phyloP scores from a whole-genome alignment of 2,888 invertebrate genomes.

The Cryptocephalus primarius region DNA sequence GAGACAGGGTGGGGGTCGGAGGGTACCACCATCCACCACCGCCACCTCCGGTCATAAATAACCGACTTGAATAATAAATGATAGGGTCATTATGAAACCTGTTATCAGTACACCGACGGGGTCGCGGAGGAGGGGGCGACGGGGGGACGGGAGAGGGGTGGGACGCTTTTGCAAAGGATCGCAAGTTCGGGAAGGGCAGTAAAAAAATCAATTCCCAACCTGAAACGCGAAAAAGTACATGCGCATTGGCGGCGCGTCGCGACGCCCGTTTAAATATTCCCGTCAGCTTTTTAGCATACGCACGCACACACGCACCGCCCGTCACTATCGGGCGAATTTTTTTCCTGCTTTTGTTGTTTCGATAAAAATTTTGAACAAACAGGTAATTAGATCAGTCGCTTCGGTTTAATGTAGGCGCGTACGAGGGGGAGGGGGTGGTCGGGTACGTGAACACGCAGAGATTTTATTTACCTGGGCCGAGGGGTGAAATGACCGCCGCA shows the following conservation, averaged over 20 bases:
- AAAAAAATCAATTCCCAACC: constrained; percentile 27
- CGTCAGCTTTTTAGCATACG: constrained; percentile 15
- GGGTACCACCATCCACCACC: too few relatives aligned
- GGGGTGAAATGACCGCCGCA: too few relatives aligned
- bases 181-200: constrained; percentile 30
- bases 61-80: constrained; percentile 26
- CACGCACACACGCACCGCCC: constrained; percentile 4
- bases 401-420: too few relatives aligned
- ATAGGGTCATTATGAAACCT: constrained; percentile 27
- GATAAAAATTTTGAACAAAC: neutral
- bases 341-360: neutral
- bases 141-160: neutral
- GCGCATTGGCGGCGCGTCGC: constrained; percentile 16
- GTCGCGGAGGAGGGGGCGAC: neutral
- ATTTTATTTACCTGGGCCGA: too few relatives aligned
- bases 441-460: too few relatives aligned
- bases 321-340: neutral
- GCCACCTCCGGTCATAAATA: constrained; percentile 20
- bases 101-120: constrained; percentile 25
- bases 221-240: constrained; percentile 20
- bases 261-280: constrained; percentile 17
- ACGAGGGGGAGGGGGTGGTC: too few relatives aligned
- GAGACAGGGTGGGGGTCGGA: too few relatives aligned
- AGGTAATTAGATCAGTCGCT: neutral
- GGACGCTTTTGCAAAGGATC: constrained; percentile 27